These are phyloP conservation scores for Rhagonycha fulva DNA, from an alignment of 2,888 invertebrate genomes.

Conservation along the genomic window DNA sequence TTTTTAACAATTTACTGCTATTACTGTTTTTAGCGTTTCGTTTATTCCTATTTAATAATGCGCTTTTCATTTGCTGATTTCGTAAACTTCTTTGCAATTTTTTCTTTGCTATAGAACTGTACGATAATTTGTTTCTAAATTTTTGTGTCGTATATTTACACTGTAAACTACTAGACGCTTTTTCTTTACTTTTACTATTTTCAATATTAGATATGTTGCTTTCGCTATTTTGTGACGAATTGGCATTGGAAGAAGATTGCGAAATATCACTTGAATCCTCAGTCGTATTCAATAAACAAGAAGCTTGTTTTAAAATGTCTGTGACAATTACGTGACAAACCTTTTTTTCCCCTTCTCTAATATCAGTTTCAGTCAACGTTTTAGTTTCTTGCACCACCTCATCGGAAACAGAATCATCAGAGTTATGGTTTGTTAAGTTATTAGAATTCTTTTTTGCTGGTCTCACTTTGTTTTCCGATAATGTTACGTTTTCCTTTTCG, in stretches of 20 bases:
- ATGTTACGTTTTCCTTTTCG: not conserved
- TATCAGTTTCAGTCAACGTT: not conserved
- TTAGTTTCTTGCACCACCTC: not conserved
- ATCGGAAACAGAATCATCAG: not conserved
- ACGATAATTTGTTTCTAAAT: not conserved
- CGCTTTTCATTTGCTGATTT: not conserved
- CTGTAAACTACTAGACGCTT: not conserved
- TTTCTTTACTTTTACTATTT: not conserved
- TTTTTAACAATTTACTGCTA: slow-evolving; percentile 39
- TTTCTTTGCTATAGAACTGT: not conserved
- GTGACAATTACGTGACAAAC: slow-evolving; percentile 4
- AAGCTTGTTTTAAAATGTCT: not conserved
- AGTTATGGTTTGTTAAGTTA: not conserved
- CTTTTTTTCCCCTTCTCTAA: not conserved
- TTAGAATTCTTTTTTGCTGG: not conserved
- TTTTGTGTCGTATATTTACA: not conserved
- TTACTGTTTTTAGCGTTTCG: not conserved
- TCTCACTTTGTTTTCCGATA: not conserved
- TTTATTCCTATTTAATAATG: not conserved
- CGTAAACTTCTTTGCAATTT: not conserved
- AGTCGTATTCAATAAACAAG: not conserved
- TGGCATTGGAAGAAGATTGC: not conserved
- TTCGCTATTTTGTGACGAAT: not conserved
- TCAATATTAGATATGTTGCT: not conserved
- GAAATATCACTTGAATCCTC: not conserved